Conservation (phyloP, 2,113 vertebrate genomes). For the Anoura caudifer region DNA sequence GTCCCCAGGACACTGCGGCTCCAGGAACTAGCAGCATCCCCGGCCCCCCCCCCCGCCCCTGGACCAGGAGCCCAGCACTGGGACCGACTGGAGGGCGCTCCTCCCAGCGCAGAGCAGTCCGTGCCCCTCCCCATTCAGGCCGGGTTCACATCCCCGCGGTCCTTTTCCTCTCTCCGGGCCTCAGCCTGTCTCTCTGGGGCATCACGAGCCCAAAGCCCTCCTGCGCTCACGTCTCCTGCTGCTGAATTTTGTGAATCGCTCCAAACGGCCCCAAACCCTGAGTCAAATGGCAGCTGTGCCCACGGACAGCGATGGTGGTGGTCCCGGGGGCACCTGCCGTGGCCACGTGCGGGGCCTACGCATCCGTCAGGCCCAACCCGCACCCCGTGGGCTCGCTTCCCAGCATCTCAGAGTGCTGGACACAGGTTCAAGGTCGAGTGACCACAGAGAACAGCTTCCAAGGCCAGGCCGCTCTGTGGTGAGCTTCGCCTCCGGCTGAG, state of each 20-base stretch:
- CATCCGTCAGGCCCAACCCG: fast-evolving
- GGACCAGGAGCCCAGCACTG: fast-evolving
- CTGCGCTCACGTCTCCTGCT: neutral
- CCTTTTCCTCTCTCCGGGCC: neutral
- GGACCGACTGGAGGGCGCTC: fast-evolving
- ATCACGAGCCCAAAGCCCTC: fast-evolving
- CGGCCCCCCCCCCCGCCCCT: fast-evolving
- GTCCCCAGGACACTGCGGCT: fast-evolving
- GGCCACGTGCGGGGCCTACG: neutral
- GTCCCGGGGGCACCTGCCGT: fast-evolving
- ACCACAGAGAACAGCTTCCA: neutral
- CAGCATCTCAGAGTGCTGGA: neutral
- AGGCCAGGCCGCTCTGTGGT: neutral
- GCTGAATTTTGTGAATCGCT: neutral
- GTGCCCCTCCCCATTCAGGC: neutral
- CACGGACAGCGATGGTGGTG: fast-evolving
- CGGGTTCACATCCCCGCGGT: fast-evolving
- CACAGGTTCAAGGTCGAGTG: neutral
- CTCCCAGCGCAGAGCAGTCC: fast-evolving
- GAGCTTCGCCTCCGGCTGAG: neutral
- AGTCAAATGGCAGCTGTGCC: neutral
- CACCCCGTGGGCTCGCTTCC: fast-evolving
- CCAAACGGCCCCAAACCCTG: neutral
- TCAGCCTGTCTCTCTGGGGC: neutral
- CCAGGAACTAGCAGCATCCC: neutral